phyloP scores from a whole-genome alignment of 2,113 vertebrate genomes.

The Raja brachyura region DNA sequence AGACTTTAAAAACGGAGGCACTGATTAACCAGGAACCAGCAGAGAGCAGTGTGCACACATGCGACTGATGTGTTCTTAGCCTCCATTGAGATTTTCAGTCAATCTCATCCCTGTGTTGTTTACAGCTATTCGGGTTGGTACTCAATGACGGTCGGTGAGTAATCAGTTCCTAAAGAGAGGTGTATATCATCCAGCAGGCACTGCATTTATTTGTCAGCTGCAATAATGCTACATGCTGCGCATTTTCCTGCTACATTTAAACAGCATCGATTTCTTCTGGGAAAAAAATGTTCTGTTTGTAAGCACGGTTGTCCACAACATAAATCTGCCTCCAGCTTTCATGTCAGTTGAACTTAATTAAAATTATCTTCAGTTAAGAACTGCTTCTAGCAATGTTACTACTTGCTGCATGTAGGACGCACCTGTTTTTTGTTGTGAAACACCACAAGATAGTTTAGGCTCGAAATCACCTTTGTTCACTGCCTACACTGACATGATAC shows the following conservation, averaged over 20 bases:
- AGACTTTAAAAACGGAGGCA: background rate
- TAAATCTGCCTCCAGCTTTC: background rate
- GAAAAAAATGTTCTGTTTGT: background rate
- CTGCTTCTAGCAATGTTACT: background rate
- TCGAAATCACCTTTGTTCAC: background rate
- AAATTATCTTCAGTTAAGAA: background rate
- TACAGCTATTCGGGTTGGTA: background rate
- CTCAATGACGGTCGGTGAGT: background rate
- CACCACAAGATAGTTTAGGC: background rate
- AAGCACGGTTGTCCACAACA: background rate
- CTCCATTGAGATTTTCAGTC: background rate
- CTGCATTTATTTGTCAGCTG: background rate
- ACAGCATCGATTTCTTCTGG: background rate
- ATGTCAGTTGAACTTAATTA: constrained; percentile 31
- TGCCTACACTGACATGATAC: background rate
- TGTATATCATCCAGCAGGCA: background rate
- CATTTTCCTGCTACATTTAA: background rate
- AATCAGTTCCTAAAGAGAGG: background rate
- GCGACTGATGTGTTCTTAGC: background rate
- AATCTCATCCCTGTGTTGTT: background rate
- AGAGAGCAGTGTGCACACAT: no score
- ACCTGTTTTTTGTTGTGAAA: background rate
- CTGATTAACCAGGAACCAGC: no score
- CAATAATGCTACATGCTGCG: background rate
- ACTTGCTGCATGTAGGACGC: background rate